These are phyloP conservation scores for Gryllus bimaculatus DNA, from an alignment of 1,140 invertebrate species.

Conservation along the genomic window DNA sequence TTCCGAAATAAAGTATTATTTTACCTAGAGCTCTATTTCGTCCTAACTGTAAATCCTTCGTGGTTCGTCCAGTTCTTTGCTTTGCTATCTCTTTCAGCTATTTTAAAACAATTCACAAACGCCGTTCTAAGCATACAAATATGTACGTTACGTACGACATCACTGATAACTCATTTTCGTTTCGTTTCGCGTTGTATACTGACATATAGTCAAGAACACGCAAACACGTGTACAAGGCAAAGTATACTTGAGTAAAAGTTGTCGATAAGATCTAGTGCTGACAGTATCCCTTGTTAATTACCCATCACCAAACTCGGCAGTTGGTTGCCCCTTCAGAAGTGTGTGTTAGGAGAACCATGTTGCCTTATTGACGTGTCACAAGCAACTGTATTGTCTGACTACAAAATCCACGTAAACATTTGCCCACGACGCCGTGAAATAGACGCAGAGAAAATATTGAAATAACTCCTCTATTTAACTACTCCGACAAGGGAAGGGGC, in stretches of 20 bases:
- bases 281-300: neutral
- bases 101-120: too few species aligned
- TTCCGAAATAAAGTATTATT: too few species aligned
- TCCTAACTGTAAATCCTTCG: too few species aligned
- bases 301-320: neutral
- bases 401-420: conserved; percentile 5
- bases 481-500: neutral
- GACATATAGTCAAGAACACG: neutral
- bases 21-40: too few species aligned
- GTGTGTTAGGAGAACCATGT: neutral
- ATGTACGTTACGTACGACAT: too few species aligned
- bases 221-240: neutral
- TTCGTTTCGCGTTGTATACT: too few species aligned
- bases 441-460: neutral
- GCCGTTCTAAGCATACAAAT: too few species aligned
- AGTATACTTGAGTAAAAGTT: neutral
- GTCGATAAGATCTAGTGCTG: too few species aligned
- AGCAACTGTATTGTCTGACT: conserved; percentile 1
- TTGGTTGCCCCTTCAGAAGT: neutral
- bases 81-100: too few species aligned
- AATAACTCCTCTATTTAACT: neutral
- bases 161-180: too few species aligned
- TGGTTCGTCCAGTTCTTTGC: too few species aligned
- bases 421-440: neutral
- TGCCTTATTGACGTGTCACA: neutral